These are phyloP conservation scores for Albula goreensis DNA, from an alignment of 2,113 vertebrate species.

Conservation along the genomic window DNA sequence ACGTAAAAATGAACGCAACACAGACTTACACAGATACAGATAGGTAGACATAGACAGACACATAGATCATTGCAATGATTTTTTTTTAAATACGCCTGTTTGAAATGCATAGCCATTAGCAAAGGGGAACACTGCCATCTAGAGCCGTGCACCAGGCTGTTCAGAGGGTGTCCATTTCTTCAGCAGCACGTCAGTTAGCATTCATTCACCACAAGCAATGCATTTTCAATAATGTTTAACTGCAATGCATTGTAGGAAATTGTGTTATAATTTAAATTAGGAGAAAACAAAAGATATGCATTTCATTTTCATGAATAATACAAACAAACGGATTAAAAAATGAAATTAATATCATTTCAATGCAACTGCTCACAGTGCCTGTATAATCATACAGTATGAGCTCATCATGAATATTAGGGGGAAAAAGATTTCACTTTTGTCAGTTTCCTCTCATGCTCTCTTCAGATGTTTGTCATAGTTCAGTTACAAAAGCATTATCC, in stretches of 20 bases:
- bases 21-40: slow-evolving; percentile 58
- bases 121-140: slow-evolving; percentile 74
- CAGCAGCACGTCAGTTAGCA: not conserved
- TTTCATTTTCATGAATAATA: not conserved
- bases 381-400: not conserved
- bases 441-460: not conserved
- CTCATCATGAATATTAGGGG: not conserved
- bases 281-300: not conserved
- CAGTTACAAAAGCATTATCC: not conserved
- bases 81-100: slow-evolving; percentile 70
- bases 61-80: slow-evolving; percentile 74
- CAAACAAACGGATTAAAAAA: not conserved
- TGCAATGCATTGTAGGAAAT: not conserved
- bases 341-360: not conserved
- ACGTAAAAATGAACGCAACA: slow-evolving; percentile 45
- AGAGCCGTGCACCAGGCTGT: slow-evolving; percentile 47
- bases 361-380: not conserved
- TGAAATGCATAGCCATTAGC: slow-evolving; percentile 37
- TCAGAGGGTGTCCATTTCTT: not conserved
- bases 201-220: not conserved
- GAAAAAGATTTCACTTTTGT: not conserved
- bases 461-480: not conserved
- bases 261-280: not conserved
- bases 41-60: slow-evolving; percentile 71
- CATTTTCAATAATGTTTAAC: not conserved